phyloP scores from a whole-genome alignment of 2,888 invertebrate species.

The Aelia acuminata region DNA sequence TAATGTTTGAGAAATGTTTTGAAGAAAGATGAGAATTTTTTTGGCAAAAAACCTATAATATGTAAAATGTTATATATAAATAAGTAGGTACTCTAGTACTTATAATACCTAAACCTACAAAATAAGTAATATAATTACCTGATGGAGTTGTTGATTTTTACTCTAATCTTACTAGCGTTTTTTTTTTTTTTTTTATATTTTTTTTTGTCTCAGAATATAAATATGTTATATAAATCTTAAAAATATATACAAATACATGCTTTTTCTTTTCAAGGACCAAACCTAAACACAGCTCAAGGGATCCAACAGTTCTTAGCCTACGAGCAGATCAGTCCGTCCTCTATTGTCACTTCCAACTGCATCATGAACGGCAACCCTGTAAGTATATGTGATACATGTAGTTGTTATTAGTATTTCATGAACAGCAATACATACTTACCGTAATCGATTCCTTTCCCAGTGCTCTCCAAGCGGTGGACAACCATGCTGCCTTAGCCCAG shows the following conservation, averaged over 20 bases:
- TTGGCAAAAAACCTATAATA: too few species aligned
- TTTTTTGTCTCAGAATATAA: too few species aligned
- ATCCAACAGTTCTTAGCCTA: constrained; percentile 36
- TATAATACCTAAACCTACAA: too few species aligned
- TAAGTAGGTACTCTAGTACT: too few species aligned
- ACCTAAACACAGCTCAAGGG: constrained; percentile 50
- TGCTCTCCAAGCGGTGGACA: constrained; percentile 54
- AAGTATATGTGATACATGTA: neutral
- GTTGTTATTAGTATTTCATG: neutral
- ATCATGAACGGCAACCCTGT: constrained; percentile 58
- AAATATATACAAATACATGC: neutral
- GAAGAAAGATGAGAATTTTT: too few species aligned
- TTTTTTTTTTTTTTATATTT: too few species aligned
- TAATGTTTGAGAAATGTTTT: too few species aligned
- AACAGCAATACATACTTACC: neutral
- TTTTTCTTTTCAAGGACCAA: neutral
- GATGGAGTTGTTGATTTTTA: too few species aligned
- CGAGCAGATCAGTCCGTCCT: constrained; percentile 51
- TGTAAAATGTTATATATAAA: too few species aligned
- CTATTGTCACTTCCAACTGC: constrained; percentile 57
- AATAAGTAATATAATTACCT: too few species aligned
- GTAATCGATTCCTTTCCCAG: neutral
- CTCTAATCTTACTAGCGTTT: too few species aligned
- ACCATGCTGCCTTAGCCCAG: constrained; percentile 58
- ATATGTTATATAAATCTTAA: too few species aligned